Evolutionary conservation across 2,113 vertebrate genomes (phyloP).

Genomic region (Mellivora capensis): DNA sequence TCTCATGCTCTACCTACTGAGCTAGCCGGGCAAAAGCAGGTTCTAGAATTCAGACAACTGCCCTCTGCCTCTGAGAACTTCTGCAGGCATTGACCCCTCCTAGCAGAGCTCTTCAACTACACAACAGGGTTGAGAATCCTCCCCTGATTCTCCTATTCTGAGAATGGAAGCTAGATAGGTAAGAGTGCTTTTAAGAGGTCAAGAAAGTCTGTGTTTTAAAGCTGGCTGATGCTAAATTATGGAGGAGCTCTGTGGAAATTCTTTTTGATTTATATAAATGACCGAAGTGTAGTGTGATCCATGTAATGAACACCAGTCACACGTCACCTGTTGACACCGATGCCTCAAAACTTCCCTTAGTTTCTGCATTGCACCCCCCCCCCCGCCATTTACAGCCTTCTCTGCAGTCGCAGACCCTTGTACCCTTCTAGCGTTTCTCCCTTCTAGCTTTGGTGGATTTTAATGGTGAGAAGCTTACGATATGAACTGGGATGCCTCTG

Average conservation of each 20-base stretch:
- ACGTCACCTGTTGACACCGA: accelerated
- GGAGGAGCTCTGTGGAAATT: background rate
- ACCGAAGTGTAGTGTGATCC: background rate
- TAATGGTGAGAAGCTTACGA: background rate
- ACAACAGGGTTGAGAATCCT: background rate
- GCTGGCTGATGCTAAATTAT: background rate
- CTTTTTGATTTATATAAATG: background rate
- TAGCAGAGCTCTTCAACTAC: background rate
- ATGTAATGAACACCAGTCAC: background rate
- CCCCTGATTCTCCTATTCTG: background rate
- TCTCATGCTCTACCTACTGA: too few species aligned
- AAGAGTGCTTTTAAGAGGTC: background rate
- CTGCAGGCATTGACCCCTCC: background rate
- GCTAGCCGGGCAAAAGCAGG: background rate
- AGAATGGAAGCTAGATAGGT: background rate
- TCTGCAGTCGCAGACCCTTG: too few species aligned
- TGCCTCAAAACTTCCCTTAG: background rate
- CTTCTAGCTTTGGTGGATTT: background rate
- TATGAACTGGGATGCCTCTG: background rate
- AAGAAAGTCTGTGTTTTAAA: background rate
- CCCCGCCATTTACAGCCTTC: background rate
- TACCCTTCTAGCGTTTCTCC: background rate
- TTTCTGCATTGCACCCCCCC: background rate
- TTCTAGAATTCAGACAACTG: too few species aligned
- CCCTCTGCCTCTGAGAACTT: background rate